Base-by-base conservation (phyloP, 2,797 vertebrate genomes). In the Morus bassanus region DNA sequence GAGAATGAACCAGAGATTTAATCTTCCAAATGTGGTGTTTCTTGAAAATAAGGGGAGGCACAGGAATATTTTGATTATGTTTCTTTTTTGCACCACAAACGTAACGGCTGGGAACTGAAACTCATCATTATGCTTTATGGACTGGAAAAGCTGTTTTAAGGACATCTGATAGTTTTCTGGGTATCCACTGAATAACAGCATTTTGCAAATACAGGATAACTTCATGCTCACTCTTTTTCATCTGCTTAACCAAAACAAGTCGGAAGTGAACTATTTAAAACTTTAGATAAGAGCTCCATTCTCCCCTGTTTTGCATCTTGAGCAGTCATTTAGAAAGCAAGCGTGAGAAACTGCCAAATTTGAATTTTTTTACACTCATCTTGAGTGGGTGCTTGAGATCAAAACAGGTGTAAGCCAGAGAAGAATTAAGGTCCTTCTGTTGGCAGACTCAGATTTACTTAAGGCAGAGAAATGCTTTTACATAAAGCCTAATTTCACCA, bases 311-410 rank as follows among this genome's bases (percentile, higher is more conserved):
- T 95, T 95, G 79, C 83, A 90, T 91, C 67, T 73, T 51, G 79
- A 78, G 30, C 65, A 94, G 88, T 77, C 88, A 80, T 94, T 94
- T 85, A 85, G 93, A 96, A 96, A 91, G 56, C n/a, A 87, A 90
- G 45, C 4, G 3, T 89, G 93, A 94, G 82, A 89, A 93, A 80
- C 72, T 50, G 68, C 33, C 37, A 61, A 80, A 69, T 80, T 59
- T 78, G 56, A 85, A 27, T 33, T 50, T 61, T 82, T 95, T 95
- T 46, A 13, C 60, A 22, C 54, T 95, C 14, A 51, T 56, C 91
- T 84, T 85, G 88, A 87, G 56, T 87, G 64, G n/a, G 22, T 77
- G 64, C 67, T 93, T 0, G 0, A 93, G 86, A 70, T 93, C 60
- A 79, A 88, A 91, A 82, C 41, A 76, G 43, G 80, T 93, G 28